phyloP scores from a whole-genome alignment of 2,888 invertebrate species.

The Noctua pronuba region DNA sequence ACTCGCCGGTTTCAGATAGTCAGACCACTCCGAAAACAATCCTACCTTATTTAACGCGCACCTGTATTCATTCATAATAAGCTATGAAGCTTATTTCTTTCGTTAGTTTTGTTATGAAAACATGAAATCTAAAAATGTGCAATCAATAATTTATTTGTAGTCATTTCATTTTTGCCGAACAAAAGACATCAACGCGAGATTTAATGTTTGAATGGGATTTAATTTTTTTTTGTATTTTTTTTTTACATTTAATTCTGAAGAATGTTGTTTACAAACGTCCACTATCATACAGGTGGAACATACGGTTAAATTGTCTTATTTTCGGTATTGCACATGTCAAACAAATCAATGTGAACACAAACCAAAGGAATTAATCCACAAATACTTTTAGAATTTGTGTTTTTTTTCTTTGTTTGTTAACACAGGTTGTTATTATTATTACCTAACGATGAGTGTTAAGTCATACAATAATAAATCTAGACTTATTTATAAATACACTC shows the following conservation, averaged over 20 bases:
- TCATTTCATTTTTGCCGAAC: slow-evolving; percentile 25
- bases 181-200: slow-evolving; percentile 67
- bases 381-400: not conserved
- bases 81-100: not conserved
- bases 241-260: not conserved
- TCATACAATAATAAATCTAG: not conserved
- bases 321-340: not conserved
- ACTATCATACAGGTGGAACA: not conserved
- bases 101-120: not conserved
- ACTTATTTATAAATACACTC: not conserved
- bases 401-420: not conserved
- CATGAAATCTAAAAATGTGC: not conserved
- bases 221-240: not conserved
- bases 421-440: not conserved
- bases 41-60: not conserved
- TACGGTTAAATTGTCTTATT: not conserved
- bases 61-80: not conserved
- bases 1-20: too few relatives aligned
- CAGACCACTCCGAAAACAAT: too few relatives aligned
- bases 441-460: not conserved
- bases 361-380: not conserved
- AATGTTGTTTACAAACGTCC: not conserved
- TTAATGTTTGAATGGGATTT: not conserved
- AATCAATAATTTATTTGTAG: not conserved
- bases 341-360: not conserved